These are phyloP conservation scores for Tamias sibiricus DNA, from an alignment of 2,113 vertebrate species.

Conservation along the genomic window DNA sequence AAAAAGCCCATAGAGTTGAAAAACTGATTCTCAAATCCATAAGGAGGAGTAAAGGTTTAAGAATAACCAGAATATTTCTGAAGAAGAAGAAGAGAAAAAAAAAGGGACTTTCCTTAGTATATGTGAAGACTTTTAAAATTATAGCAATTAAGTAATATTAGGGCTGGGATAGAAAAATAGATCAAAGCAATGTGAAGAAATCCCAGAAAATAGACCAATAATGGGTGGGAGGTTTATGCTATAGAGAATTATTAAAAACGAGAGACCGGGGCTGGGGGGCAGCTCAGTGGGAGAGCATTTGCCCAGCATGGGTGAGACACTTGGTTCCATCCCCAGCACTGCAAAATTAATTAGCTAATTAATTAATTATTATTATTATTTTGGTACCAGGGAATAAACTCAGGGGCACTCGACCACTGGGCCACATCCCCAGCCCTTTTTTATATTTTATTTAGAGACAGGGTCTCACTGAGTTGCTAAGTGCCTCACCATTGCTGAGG, in stretches of 20 bases:
- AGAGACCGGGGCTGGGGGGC: neutral
- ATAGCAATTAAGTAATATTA: neutral
- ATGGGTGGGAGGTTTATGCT: neutral
- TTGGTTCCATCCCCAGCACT: neutral
- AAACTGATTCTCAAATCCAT: neutral
- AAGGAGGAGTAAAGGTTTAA: neutral
- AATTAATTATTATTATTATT: no score
- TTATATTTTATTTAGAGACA: no score
- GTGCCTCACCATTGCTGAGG: no score
- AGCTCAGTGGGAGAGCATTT: neutral
- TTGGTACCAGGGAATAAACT: no score
- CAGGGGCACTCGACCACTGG: no score
- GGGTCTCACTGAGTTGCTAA: no score
- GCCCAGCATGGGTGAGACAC: no score
- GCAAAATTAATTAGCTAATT: neutral
- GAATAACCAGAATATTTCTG: neutral
- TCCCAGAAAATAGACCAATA: neutral
- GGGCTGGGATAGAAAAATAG: neutral
- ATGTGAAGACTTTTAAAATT: neutral
- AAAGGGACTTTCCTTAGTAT: neutral
- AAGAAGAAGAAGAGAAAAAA: neutral
- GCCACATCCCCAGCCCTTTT: no score
- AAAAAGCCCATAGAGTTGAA: neutral
- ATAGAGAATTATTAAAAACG: neutral
- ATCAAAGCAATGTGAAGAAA: neutral